Evolutionary conservation across 2,888 invertebrate genomes (phyloP).

Genomic region (Limnephilus auricula): DNA sequence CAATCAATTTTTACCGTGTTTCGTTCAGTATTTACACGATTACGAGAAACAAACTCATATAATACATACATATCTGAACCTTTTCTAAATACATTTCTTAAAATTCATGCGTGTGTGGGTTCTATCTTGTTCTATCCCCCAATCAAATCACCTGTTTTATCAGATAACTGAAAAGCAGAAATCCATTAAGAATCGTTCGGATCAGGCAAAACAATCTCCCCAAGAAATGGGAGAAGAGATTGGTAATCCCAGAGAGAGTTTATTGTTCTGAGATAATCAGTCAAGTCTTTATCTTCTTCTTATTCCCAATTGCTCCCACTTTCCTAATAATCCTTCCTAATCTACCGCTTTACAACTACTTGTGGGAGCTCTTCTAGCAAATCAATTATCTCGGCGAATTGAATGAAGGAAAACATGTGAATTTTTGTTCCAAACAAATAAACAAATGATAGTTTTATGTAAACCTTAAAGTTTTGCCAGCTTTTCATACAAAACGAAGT

Average conservation of each 20-base stretch:
- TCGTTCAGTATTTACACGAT: too few relatives aligned
- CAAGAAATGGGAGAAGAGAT: neutral
- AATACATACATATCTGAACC: neutral
- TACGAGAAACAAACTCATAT: neutral
- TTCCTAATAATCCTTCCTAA: conserved; percentile 18
- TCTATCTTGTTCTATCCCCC: neutral
- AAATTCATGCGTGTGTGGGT: neutral
- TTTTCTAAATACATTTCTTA: neutral
- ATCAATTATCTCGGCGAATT: conserved; percentile 11
- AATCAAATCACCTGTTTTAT: conserved; percentile 2
- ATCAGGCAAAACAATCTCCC: neutral
- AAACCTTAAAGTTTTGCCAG: neutral
- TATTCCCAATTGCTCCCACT: neutral
- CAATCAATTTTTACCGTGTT: too few relatives aligned
- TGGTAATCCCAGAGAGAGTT: conserved; percentile 2
- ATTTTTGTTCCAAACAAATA: neutral
- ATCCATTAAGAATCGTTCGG: neutral
- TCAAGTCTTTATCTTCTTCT: neutral
- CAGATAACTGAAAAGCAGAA: neutral
- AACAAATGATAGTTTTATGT: neutral
- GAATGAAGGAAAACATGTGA: neutral
- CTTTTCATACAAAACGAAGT: neutral
- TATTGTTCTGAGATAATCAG: conserved; percentile 20
- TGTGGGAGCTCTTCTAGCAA: conserved; percentile 6
- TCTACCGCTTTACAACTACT: conserved; percentile 26